phyloP scores from a whole-genome alignment of 2,888 invertebrate species.

The Petrophora chlorosata region DNA sequence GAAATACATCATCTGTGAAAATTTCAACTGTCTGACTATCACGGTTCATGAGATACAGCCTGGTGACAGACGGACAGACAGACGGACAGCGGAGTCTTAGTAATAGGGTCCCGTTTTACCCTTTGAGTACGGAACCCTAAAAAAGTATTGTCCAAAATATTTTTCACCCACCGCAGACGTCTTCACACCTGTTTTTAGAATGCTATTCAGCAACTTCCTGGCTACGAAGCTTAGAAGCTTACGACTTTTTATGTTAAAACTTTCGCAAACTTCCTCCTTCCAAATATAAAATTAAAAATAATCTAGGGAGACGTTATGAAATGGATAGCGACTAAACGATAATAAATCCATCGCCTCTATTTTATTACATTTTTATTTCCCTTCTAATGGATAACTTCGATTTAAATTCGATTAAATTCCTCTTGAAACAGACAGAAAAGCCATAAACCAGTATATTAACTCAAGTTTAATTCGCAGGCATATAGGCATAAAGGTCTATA shows the following conservation, averaged over 20 bases:
- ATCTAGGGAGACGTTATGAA: conserved; percentile 8
- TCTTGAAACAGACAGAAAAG: conserved; percentile 49
- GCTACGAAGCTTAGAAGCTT: conserved; percentile 18
- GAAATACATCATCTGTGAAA: too few relatives aligned
- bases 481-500: conserved; percentile 41
- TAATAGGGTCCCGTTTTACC: too few relatives aligned
- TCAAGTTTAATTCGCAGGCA: conserved; percentile 56
- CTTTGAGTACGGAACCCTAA: too few relatives aligned
- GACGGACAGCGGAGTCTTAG: too few relatives aligned
- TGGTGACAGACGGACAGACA: too few relatives aligned
- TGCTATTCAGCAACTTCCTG: conserved; percentile 36
- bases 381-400: conserved; percentile 62
- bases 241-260: conserved; percentile 11
- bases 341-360: conserved; percentile 8
- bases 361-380: conserved; percentile 42
- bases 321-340: conserved; percentile 1
- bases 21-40: too few relatives aligned
- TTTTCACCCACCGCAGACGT: conserved; percentile 47
- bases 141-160: conserved; percentile 59
- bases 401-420: conserved; percentile 65
- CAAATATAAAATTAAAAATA: not conserved
- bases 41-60: too few relatives aligned
- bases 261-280: conserved; percentile 14
- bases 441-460: conserved; percentile 61
- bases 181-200: conserved; percentile 39